These are phyloP conservation scores for Allophyes oxyacanthae DNA, from an alignment of 2,888 invertebrate genomes.

Conservation along the genomic window DNA sequence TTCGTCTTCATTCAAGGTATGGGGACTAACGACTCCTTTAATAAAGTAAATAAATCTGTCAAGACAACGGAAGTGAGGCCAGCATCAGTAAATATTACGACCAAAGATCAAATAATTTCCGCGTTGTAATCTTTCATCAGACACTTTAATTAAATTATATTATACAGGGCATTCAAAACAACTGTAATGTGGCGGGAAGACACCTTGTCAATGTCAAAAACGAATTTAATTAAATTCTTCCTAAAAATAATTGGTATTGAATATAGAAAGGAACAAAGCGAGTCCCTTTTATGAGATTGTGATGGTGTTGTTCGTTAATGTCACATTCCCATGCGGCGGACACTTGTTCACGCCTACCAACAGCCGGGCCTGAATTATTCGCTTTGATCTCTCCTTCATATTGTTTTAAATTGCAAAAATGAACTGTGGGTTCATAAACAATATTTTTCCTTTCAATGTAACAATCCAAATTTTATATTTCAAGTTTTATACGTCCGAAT, in stretches of 20 bases:
- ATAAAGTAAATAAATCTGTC: slow-evolving; percentile 51
- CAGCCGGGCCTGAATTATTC: slow-evolving; percentile 33
- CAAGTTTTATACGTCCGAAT: not conserved
- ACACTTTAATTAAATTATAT: slow-evolving; percentile 52
- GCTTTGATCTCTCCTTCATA: slow-evolving; percentile 51
- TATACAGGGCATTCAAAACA: slow-evolving; percentile 40
- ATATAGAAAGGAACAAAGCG: slow-evolving; percentile 36
- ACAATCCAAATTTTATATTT: slow-evolving; percentile 10
- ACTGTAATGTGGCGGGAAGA: slow-evolving; percentile 33
- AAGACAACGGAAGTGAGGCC: slow-evolving; percentile 18
- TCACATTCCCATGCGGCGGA: slow-evolving; percentile 38
- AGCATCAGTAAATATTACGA: slow-evolving; percentile 29
- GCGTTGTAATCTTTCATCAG: slow-evolving; percentile 39
- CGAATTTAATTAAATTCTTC: slow-evolving; percentile 51
- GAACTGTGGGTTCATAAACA: slow-evolving; percentile 13
- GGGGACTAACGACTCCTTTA: slow-evolving; percentile 35
- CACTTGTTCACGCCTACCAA: slow-evolving; percentile 47
- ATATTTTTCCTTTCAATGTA: slow-evolving; percentile 21
- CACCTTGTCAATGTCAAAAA: slow-evolving; percentile 51
- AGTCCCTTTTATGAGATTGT: slow-evolving; percentile 28
- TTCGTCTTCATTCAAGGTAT: slow-evolving; percentile 38
- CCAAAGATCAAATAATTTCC: slow-evolving; percentile 45
- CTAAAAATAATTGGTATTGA: slow-evolving; percentile 48
- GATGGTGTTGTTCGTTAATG: slow-evolving; percentile 44
- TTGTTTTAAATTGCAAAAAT: slow-evolving; percentile 47